These are phyloP conservation scores for Brachypodius melanocephalos DNA, from an alignment of 2,113 vertebrate species.

Conservation along the genomic window DNA sequence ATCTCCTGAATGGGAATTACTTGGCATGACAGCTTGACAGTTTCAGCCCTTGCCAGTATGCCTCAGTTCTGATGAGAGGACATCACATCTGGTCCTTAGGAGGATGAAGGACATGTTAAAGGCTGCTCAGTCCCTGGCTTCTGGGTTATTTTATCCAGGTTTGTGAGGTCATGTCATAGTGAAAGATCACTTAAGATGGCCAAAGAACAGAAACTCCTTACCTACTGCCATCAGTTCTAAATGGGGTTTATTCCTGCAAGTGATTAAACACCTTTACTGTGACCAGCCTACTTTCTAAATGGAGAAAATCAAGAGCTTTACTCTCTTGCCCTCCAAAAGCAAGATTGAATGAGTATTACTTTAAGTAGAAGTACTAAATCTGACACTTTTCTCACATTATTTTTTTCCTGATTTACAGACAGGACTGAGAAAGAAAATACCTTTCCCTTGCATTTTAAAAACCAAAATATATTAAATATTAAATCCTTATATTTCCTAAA, in stretches of 20 bases:
- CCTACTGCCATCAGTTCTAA: not conserved
- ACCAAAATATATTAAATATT: not conserved
- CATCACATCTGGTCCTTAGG: not conserved
- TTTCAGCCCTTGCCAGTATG: not conserved
- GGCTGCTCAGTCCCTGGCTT: not conserved
- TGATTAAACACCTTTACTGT: not conserved
- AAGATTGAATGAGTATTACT: not conserved
- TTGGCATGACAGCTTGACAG: conserved; percentile 1
- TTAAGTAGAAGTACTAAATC: not conserved
- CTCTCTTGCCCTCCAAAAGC: not conserved
- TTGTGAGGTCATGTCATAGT: not conserved
- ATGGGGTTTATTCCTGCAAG: not conserved
- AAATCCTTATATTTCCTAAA: not conserved
- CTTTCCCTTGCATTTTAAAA: not conserved
- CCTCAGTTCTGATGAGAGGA: not conserved
- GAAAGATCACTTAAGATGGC: not conserved
- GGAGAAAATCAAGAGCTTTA: not conserved
- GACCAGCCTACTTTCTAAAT: not conserved
- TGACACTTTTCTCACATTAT: not conserved
- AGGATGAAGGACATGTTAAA: not conserved
- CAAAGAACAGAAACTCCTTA: not conserved
- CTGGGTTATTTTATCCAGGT: not conserved
- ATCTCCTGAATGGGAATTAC: not conserved
- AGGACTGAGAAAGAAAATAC: not conserved
- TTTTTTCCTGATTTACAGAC: not conserved